Conservation (phyloP, 2,113 vertebrate genomes). For the Anoplopoma fimbria region DNA sequence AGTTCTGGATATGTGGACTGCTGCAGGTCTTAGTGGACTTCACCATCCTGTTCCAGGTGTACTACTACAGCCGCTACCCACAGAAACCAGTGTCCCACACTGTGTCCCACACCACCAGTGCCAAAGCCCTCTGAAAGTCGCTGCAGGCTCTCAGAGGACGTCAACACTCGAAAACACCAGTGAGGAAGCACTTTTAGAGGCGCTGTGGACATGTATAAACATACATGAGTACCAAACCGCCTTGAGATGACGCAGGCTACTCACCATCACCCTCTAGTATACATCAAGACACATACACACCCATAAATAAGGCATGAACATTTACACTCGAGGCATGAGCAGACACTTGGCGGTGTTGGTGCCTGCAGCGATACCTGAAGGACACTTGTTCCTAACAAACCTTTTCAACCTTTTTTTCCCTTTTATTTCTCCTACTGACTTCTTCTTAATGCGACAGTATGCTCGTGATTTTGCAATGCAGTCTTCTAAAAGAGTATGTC, state of each 20-base stretch:
- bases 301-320: slow-evolving; percentile 54
- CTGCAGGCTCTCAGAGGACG: neutral
- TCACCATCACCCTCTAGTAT: slow-evolving; percentile 17
- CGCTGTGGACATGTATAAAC: slow-evolving; percentile 28
- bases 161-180: neutral
- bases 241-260: slow-evolving; percentile 44
- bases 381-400: slow-evolving; percentile 55
- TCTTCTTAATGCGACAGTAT: neutral
- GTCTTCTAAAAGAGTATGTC: slow-evolving; percentile 23
- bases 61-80: slow-evolving; percentile 89
- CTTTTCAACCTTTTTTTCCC: neutral
- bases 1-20: slow-evolving; percentile 96
- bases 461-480: slow-evolving; percentile 50
- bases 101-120: slow-evolving; percentile 86
- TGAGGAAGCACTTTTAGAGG: slow-evolving; percentile 8
- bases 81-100: slow-evolving; percentile 89
- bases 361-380: slow-evolving; percentile 4
- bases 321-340: slow-evolving; percentile 13
- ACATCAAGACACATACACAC: slow-evolving; percentile 29
- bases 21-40: slow-evolving; percentile 95
- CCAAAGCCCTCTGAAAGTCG: slow-evolving; percentile 91
- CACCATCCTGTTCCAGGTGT: slow-evolving; percentile 93
- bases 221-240: slow-evolving; percentile 35
- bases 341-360: slow-evolving; percentile 3
- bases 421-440: slow-evolving; percentile 41